A percentile compares a stretch with the other conserved stretches of the same genome.
phyloP scores from a whole-genome alignment of 2,888 invertebrate species.

The Chalcis sispes region DNA sequence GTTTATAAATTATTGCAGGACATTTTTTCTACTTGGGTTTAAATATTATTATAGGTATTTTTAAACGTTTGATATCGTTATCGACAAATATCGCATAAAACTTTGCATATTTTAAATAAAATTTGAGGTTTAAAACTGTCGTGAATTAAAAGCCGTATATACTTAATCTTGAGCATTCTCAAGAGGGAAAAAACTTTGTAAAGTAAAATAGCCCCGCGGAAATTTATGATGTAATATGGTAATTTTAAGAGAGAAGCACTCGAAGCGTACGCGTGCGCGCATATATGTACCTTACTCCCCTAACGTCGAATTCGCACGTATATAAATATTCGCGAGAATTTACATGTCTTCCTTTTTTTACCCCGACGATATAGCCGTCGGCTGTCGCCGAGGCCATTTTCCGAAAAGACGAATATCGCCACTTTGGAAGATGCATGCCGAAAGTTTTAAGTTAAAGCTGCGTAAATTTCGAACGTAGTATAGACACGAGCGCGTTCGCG shows the following conservation, averaged over 20 bases:
- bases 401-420: constrained; percentile 72
- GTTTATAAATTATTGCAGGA: too few relatives aligned
- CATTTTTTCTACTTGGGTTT: too few relatives aligned
- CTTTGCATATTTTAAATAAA: too few relatives aligned
- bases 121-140: neutral
- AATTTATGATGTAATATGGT: constrained; percentile 55
- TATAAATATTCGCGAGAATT: constrained; percentile 71
- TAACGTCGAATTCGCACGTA: constrained; percentile 52
- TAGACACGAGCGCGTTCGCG: constrained; percentile 57
- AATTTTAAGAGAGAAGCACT: constrained; percentile 44
- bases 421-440: constrained; percentile 71
- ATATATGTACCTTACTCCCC: too few relatives aligned
- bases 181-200: constrained; percentile 48
- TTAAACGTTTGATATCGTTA: too few relatives aligned
- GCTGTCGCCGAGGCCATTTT: constrained; percentile 66
- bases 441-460: constrained; percentile 74
- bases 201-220: constrained; percentile 30
- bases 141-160: constrained; percentile 6
- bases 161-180: neutral
- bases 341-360: constrained; percentile 69
- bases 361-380: constrained; percentile 57
- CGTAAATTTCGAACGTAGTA: constrained; percentile 68
- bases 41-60: too few relatives aligned
- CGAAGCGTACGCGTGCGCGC: constrained; percentile 3
- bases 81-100: too few relatives aligned